These are phyloP conservation scores for Drosophila imparisetae DNA, from an alignment of 2,888 invertebrate genomes.

Conservation along the genomic window DNA sequence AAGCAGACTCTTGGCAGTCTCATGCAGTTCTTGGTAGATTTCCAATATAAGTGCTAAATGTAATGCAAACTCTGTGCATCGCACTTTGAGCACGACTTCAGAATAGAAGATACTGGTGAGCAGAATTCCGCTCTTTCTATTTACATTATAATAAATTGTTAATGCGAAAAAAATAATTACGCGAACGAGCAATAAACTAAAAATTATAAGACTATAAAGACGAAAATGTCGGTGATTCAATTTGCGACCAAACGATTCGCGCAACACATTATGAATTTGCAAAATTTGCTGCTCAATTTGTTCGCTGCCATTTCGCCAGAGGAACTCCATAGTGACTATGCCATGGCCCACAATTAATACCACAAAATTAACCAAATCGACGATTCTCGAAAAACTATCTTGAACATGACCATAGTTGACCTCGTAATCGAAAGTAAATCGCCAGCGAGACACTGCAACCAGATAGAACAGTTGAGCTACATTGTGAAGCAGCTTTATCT, in stretches of 20 bases:
- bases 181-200: constrained; percentile 21
- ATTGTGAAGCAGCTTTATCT: constrained; percentile 20
- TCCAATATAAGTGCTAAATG: constrained; percentile 35
- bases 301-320: constrained; percentile 31
- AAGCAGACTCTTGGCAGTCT: background rate
- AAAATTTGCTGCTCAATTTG: constrained; percentile 28
- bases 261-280: constrained; percentile 12
- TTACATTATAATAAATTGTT: constrained; percentile 21
- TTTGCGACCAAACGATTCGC: constrained; percentile 17
- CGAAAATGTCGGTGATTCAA: constrained; percentile 15
- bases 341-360: constrained; percentile 37
- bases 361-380: constrained; percentile 35
- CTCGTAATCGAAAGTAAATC: constrained; percentile 31
- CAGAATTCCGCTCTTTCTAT: background rate
- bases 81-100: constrained; percentile 54
- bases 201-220: constrained; percentile 10
- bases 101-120: constrained; percentile 41
- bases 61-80: constrained; percentile 56
- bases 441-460: constrained; percentile 10
- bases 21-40: constrained; percentile 34
- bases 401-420: constrained; percentile 21
- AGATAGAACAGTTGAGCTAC: constrained; percentile 14
- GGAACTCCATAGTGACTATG: constrained; percentile 27
- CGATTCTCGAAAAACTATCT: constrained; percentile 23
- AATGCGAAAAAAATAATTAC: background rate